Evolutionary conservation across 1,140 invertebrate species (phyloP).

Genomic region (Listronotus bonariensis): DNA sequence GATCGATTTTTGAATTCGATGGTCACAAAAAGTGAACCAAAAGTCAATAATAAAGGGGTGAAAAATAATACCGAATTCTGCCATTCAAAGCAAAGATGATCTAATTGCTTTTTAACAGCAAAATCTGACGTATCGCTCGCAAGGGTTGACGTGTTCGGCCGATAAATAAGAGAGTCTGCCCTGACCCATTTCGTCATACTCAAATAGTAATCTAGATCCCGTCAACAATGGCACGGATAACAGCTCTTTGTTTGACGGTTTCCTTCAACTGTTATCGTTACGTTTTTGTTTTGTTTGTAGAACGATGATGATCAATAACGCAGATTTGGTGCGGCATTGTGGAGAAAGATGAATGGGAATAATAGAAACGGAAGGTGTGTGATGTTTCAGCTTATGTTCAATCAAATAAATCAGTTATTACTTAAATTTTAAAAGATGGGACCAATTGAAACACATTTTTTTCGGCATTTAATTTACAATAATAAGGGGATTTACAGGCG

Average conservation of each 20-base stretch:
- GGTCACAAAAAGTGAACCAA: no score
- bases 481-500: no score
- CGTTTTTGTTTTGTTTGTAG: constrained; percentile 26
- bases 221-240: constrained; percentile 47
- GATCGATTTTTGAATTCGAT: no score
- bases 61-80: constrained; percentile 1
- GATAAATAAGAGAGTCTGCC: constrained; percentile 45
- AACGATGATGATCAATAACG: constrained; percentile 37
- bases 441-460: no score
- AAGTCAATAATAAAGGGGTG: neutral
- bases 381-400: neutral
- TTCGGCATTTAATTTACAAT: no score
- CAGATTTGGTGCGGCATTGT: constrained; percentile 15
- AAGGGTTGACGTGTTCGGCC: constrained; percentile 45
- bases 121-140: constrained; percentile 38
- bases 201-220: constrained; percentile 52
- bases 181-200: constrained; percentile 53
- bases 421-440: no score
- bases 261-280: constrained; percentile 36
- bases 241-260: constrained; percentile 43
- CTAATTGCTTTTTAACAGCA: constrained; percentile 38
- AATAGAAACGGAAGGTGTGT: neutral
- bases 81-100: constrained; percentile 10
- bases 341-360: constrained; percentile 9
- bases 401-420: no score